phyloP scores from a whole-genome alignment of 2,888 invertebrate species.

The Lithophane semibrunnea region DNA sequence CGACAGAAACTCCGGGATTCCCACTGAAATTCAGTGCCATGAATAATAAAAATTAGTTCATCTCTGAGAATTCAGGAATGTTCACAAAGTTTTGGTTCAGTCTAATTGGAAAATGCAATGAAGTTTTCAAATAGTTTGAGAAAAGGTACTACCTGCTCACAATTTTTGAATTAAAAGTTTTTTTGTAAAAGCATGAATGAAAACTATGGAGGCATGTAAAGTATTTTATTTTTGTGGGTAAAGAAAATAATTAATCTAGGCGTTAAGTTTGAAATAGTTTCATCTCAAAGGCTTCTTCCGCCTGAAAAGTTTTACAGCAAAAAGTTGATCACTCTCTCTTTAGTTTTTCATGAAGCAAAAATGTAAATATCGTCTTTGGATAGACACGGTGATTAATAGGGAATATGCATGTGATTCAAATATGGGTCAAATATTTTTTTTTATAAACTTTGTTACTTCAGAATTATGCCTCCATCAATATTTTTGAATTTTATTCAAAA shows the following conservation, averaged over 20 bases:
- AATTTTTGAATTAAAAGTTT: background rate
- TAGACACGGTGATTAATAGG: background rate
- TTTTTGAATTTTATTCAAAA: too few relatives aligned
- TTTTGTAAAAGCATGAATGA: background rate
- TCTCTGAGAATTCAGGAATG: conserved; percentile 43
- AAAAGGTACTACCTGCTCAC: background rate
- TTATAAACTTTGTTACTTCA: too few relatives aligned
- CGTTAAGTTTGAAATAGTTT: conserved; percentile 49
- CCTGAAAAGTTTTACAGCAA: conserved; percentile 45
- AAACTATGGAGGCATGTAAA: background rate
- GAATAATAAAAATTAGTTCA: conserved; percentile 78
- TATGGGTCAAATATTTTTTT: too few relatives aligned
- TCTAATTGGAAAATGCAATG: conserved; percentile 53
- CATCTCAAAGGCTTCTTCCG: conserved; percentile 43
- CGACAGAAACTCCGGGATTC: conserved; percentile 68
- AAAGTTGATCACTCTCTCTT: conserved; percentile 28
- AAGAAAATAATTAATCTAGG: conserved; percentile 43
- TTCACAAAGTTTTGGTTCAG: conserved; percentile 33
- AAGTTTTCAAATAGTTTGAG: conserved; percentile 18
- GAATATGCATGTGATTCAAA: too few relatives aligned
- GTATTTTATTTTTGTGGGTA: conserved; percentile 26
- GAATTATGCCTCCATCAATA: too few relatives aligned
- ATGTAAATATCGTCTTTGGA: background rate
- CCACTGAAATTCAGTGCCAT: conserved; percentile 74
- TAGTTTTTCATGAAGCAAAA: conserved; percentile 21